Conservation (phyloP, 2,888 invertebrate genomes). For the Eudemis profundana region DNA sequence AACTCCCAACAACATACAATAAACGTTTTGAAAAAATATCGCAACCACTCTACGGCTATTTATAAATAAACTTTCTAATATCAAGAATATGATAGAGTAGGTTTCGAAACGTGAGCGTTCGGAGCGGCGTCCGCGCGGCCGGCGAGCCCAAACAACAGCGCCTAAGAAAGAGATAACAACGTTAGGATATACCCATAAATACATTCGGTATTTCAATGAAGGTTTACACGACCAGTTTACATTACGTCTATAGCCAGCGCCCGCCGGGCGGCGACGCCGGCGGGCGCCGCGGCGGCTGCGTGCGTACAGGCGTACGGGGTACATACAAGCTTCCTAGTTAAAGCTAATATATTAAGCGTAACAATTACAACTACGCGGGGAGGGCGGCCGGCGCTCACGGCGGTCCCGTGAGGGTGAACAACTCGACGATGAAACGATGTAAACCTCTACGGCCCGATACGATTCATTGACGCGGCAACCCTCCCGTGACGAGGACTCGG, state of each 20-base stretch:
- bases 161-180: slow-evolving; percentile 85
- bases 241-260: too few species aligned
- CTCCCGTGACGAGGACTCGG: slow-evolving; percentile 13
- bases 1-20: slow-evolving; percentile 51
- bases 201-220: slow-evolving; percentile 67
- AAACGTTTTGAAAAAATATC: slow-evolving; percentile 50
- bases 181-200: slow-evolving; percentile 78
- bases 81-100: slow-evolving; percentile 21
- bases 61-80: slow-evolving; percentile 45
- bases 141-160: slow-evolving; percentile 79
- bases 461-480: too few species aligned
- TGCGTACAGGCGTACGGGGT: slow-evolving; percentile 2
- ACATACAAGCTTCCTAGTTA: slow-evolving; percentile 33
- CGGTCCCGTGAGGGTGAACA: too few species aligned
- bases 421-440: too few species aligned
- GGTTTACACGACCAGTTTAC: slow-evolving; percentile 67
- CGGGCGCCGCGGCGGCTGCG: slow-evolving; percentile 7
- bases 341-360: slow-evolving; percentile 41
- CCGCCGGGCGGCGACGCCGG: background rate
- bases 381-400: slow-evolving; percentile 1
- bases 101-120: slow-evolving; percentile 5
- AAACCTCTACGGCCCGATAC: too few species aligned
- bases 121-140: slow-evolving; percentile 60
- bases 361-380: slow-evolving; percentile 26
- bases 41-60: slow-evolving; percentile 47